phyloP scores from a whole-genome alignment of 2,113 vertebrate genomes.

The Pseudorhombus dupliciocellatus region DNA sequence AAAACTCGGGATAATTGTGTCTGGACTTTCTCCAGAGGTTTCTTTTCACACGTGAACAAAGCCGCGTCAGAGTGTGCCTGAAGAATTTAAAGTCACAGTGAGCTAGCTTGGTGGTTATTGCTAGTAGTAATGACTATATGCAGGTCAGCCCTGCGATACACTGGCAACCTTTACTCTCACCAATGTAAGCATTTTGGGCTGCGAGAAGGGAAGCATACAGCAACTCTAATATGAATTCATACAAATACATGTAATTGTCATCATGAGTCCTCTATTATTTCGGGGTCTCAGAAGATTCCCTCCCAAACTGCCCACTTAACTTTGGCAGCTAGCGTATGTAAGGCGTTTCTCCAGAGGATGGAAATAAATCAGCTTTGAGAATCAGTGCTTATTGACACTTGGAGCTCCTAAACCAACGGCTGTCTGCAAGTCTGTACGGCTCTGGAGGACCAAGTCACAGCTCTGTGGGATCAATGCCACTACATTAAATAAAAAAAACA shows the following conservation, averaged over 20 bases:
- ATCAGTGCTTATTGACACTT: slow-evolving; percentile 30
- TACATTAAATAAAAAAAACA: slow-evolving; percentile 45
- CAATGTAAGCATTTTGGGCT: no score
- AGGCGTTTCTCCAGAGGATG: slow-evolving; percentile 7
- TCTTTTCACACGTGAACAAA: no score
- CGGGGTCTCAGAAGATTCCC: background rate
- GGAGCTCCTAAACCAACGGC: slow-evolving; percentile 9
- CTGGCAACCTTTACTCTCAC: background rate
- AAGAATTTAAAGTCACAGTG: background rate
- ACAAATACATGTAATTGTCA: background rate
- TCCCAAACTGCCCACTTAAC: background rate
- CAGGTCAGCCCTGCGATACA: background rate
- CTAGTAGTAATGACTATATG: background rate
- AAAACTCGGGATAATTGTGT: no score
- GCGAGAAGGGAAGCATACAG: background rate
- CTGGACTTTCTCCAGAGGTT: no score
- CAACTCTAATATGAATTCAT: background rate
- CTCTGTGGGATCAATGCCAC: slow-evolving; percentile 26
- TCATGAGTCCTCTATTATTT: slow-evolving; percentile 1
- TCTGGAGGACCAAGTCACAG: slow-evolving; percentile 26
- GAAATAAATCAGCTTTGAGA: slow-evolving; percentile 42
- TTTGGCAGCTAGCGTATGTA: background rate
- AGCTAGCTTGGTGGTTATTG: background rate
- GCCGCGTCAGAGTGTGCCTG: no score
- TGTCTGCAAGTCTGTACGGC: slow-evolving; percentile 28